phyloP scores from a whole-genome alignment of 1,140 invertebrate species.

The Argopecten irradians region DNA sequence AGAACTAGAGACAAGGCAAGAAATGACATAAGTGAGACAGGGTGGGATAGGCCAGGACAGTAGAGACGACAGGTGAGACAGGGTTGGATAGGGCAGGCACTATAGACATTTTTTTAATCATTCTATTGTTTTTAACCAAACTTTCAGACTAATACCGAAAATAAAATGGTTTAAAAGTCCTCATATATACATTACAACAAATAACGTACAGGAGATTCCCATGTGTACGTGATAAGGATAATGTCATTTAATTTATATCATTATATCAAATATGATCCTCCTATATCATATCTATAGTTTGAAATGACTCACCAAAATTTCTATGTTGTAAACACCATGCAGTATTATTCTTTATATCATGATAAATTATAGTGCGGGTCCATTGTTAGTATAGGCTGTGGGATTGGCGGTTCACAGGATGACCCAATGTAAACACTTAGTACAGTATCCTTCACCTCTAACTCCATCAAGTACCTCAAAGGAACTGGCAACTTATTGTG shows the following conservation, averaged over 20 bases:
- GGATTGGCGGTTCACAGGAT: neutral
- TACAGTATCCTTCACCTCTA: neutral
- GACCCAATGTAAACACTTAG: neutral
- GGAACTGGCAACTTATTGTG: neutral
- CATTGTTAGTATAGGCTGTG: neutral
- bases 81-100: no score
- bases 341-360: neutral
- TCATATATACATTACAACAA: neutral
- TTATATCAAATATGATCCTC: neutral
- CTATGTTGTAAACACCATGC: neutral
- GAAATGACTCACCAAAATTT: neutral
- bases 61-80: no score
- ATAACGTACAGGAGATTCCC: no score
- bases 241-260: neutral
- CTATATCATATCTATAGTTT: neutral
- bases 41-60: no score
- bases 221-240: neutral
- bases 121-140: no score
- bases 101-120: no score
- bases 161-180: no score
- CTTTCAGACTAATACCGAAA: no score
- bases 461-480: neutral
- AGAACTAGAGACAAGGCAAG: no score
- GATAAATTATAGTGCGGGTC: neutral
- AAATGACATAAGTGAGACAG: no score